Conservation (phyloP, 2,888 invertebrate species). For the Alloscopus bannaensis region DNA sequence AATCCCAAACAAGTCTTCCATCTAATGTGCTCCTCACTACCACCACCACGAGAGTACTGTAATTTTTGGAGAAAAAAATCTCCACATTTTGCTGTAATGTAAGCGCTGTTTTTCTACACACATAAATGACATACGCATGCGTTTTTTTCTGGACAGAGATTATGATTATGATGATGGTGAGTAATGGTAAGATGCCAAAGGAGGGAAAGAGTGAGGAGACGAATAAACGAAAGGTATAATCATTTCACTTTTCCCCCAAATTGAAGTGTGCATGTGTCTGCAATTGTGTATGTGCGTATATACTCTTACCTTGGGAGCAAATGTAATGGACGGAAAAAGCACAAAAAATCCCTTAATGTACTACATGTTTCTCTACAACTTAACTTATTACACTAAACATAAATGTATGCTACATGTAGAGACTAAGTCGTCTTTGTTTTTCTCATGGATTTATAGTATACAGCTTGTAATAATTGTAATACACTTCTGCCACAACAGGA, state of each 20-base stretch:
- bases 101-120: slow-evolving; percentile 22
- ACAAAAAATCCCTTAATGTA: slow-evolving; percentile 36
- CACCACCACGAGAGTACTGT: too few species aligned
- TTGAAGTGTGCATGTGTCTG: slow-evolving; percentile 13
- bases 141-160: slow-evolving; percentile 2
- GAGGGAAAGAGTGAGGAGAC: background rate
- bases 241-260: slow-evolving; percentile 27
- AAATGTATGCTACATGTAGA: too few species aligned
- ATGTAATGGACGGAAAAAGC: slow-evolving; percentile 12
- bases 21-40: slow-evolving; percentile 8
- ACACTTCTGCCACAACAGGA: slow-evolving; percentile 12
- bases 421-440: background rate
- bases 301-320: too few species aligned
- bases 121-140: background rate
- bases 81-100: slow-evolving; percentile 30
- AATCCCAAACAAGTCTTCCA: background rate
- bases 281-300: background rate
- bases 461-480: background rate
- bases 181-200: background rate
- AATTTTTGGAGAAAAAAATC: slow-evolving; percentile 41
- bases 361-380: slow-evolving; percentile 27
- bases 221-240: slow-evolving; percentile 19
- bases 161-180: slow-evolving; percentile 4
- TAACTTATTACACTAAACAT: slow-evolving; percentile 17
- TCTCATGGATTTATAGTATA: slow-evolving; percentile 11